Conservation (phyloP, 2,113 vertebrate genomes). For the Python bivittatus region DNA sequence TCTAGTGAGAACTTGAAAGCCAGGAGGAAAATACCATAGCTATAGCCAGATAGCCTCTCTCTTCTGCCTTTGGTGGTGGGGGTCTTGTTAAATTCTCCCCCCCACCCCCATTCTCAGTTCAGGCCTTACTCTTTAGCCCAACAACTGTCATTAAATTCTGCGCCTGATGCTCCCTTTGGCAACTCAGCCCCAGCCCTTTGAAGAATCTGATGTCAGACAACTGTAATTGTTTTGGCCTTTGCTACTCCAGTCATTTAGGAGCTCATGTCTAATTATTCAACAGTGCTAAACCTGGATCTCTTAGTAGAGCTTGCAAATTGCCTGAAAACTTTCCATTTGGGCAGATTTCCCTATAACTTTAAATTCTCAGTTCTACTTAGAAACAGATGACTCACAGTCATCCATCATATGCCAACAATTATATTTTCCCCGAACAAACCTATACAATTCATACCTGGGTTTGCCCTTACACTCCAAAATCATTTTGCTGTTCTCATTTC, state of each 20-base stretch:
- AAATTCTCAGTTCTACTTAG: neutral
- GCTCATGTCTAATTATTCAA: neutral
- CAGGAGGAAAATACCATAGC: neutral
- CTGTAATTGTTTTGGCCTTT: neutral
- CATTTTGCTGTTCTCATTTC: neutral
- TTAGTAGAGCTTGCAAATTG: neutral
- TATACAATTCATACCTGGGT: neutral
- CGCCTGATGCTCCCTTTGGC: neutral
- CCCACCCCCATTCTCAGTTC: neutral
- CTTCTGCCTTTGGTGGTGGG: neutral
- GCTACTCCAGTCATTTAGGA: neutral
- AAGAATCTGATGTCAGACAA: neutral
- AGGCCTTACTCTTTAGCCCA: neutral
- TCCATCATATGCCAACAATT: neutral
- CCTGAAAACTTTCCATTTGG: neutral
- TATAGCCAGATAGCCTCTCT: neutral
- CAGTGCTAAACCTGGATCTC: rapidly evolving
- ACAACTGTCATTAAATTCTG: neutral
- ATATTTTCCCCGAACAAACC: neutral
- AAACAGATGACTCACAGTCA: neutral
- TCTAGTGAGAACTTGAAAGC: neutral
- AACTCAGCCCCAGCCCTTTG: neutral
- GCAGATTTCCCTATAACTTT: slow-evolving; percentile 4
- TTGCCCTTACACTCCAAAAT: neutral
- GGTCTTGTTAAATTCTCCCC: neutral